Base-by-base conservation (phyloP, 2,888 invertebrate species). In the Sinotaia quadrata region DNA sequence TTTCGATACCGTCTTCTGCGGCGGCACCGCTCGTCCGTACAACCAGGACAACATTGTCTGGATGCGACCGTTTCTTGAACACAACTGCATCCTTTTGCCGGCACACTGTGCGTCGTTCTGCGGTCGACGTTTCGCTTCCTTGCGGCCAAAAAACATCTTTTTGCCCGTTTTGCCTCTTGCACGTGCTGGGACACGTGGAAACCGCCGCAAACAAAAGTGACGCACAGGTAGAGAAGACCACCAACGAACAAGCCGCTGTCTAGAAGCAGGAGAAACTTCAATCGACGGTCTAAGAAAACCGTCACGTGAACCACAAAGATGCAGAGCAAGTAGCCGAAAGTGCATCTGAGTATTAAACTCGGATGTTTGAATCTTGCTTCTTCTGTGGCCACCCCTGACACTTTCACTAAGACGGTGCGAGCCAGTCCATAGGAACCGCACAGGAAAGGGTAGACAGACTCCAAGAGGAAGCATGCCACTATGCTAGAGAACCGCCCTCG, bases 341-440 rank as follows among this genome's bases (percentile, higher is more conserved):
- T 89, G 31, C 90, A 89, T 0, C 66, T 52, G 36, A 74, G 52
- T 12, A 77, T 49, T 27, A 63, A 73, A 18, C 59, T 69, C 79
- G 91, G 90, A 71, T 88, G 89, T 61, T 89, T 88, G 68, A 91
- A 82, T 63, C 86, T 88, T 73, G 89, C 89, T 49, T 89, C 90
- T 12, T 90, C 91, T 63, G 91, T 87, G 74, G 90, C 89, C 58
- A 91, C 85, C 87, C 90, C 90, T 21, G 91, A 91, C 68, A 91
- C 84, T 76, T 91, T 90, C 58, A 91, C 86, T 77, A 91, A 90
- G 68, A 91, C 90, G 75, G 91, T 85, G 83, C 70, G 73, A 72
- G 91, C 89, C 66, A 91, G 88, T 73, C 90, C 89, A 83, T 91
- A 91, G 47, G 91, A 91, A 47, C 91, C 90, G 59, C 90, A 90